phyloP scores from a whole-genome alignment of 2,113 vertebrate genomes.

The Eurypyga helias region DNA sequence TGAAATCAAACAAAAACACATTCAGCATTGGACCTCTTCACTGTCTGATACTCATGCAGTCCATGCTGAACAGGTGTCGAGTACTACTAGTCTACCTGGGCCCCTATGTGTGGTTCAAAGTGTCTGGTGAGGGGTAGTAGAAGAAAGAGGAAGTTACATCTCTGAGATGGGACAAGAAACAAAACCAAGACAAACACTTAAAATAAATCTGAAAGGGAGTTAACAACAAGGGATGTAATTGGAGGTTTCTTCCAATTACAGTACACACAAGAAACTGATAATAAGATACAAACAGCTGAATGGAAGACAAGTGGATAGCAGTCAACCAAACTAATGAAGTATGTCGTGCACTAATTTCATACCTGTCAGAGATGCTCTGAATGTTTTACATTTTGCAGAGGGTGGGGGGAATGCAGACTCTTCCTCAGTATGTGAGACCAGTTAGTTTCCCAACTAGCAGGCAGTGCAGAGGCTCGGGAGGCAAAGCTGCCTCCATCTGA shows the following conservation, averaged over 20 bases:
- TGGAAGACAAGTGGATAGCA: background rate
- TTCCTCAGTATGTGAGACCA: background rate
- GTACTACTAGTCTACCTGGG: background rate
- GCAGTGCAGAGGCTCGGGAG: background rate
- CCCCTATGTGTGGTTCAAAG: background rate
- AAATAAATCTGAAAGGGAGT: background rate
- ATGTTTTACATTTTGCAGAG: background rate
- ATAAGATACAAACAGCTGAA: background rate
- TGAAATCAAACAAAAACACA: background rate
- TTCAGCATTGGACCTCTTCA: background rate
- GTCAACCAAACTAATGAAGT: background rate
- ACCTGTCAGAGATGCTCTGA: background rate
- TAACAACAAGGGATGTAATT: background rate
- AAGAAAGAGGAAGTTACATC: background rate
- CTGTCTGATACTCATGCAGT: background rate
- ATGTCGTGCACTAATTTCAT: background rate
- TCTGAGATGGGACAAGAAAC: background rate
- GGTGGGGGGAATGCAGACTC: background rate
- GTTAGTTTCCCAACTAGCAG: slow-evolving; percentile 12
- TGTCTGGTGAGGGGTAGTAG: accelerated
- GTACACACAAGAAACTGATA: background rate
- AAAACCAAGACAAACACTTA: background rate
- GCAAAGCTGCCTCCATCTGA: background rate
- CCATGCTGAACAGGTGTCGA: background rate
- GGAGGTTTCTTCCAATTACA: background rate